Conservation (phyloP, 2,113 vertebrate species). For the Pantherophis guttatus region DNA sequence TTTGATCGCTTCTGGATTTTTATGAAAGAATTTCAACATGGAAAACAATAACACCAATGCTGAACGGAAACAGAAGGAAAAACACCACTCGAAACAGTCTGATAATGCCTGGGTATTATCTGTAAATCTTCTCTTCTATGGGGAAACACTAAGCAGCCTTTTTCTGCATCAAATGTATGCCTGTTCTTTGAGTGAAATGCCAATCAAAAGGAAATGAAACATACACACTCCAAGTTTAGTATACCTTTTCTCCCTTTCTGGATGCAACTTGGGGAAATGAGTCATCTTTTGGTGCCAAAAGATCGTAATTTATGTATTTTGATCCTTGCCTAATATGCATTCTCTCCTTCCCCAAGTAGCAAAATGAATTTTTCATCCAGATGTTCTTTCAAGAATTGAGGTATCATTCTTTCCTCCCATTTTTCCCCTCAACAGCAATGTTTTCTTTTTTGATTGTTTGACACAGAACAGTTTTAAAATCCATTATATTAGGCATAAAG, state of each 20-base stretch:
- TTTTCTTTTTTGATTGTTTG: not conserved
- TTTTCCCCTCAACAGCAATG: not conserved
- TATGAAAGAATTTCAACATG: conserved; percentile 11
- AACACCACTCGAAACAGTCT: not conserved
- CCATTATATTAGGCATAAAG: not conserved
- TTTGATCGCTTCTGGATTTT: conserved; percentile 25
- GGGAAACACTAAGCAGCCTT: not conserved
- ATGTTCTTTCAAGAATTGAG: not conserved
- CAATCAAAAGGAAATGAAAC: not conserved
- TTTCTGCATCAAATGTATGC: not conserved
- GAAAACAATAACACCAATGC: not conserved
- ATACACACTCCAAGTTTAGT: not conserved
- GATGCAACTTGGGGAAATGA: not conserved
- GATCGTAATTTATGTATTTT: not conserved
- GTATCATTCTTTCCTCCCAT: not conserved
- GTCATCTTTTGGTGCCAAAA: not conserved
- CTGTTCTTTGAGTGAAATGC: not conserved
- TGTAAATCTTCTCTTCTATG: not conserved
- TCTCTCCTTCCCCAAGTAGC: not conserved
- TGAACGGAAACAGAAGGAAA: not conserved
- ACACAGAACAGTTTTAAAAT: not conserved
- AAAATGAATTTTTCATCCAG: not conserved
- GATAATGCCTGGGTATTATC: not conserved
- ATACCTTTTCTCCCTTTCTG: not conserved
- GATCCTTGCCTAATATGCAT: not conserved